Conservation (phyloP, 1,140 invertebrate species). For the Drosophila littoralis region DNA sequence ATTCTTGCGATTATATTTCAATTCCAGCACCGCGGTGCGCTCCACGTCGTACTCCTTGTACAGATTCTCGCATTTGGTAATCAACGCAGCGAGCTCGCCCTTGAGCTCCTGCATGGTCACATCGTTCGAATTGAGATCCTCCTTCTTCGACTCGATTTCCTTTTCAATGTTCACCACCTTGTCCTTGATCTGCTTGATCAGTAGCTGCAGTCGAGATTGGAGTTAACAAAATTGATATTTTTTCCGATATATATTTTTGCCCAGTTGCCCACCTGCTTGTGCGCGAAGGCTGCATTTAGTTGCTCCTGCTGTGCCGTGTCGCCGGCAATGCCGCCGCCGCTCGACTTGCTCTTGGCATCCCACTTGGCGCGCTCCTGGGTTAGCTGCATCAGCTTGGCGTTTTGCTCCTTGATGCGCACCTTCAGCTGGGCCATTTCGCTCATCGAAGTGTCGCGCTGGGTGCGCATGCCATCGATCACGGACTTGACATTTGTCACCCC, state of each 20-base stretch:
- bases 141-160: slow-evolving; percentile 90
- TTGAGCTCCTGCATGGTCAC: slow-evolving; percentile 90
- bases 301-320: slow-evolving; percentile 73
- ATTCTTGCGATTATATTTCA: slow-evolving; percentile 85
- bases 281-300: slow-evolving; percentile 79
- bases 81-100: slow-evolving; percentile 84
- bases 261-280: slow-evolving; percentile 67
- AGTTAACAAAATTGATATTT: slow-evolving; percentile 5
- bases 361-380: slow-evolving; percentile 93
- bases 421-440: slow-evolving; percentile 95
- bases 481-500: slow-evolving; percentile 96
- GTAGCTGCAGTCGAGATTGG: slow-evolving; percentile 82
- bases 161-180: slow-evolving; percentile 88
- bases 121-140: slow-evolving; percentile 94
- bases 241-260: background rate
- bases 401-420: slow-evolving; percentile 92
- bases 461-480: slow-evolving; percentile 98
- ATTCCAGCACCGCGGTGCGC: slow-evolving; percentile 85
- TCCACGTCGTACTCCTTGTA: slow-evolving; percentile 87
- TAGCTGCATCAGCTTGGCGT: slow-evolving; percentile 90
- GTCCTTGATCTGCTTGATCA: slow-evolving; percentile 93
- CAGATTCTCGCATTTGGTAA: slow-evolving; percentile 87
- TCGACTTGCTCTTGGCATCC: slow-evolving; percentile 88
- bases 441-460: slow-evolving; percentile 94
- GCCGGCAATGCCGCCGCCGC: slow-evolving; percentile 43